Evolutionary conservation across 2,888 invertebrate genomes (phyloP).

Genomic region (Netelia virgata): DNA sequence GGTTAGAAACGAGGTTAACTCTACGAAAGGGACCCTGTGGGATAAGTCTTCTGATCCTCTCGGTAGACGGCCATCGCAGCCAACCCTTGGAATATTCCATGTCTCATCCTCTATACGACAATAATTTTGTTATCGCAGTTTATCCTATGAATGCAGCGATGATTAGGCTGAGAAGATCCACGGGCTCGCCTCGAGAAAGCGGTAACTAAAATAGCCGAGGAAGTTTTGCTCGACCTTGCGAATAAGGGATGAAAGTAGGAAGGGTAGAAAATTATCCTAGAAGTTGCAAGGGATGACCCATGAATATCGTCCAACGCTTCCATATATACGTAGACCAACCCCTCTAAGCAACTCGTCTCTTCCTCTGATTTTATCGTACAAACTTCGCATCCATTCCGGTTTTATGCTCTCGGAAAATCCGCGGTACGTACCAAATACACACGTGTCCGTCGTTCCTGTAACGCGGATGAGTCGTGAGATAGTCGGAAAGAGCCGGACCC

Average conservation of each 20-base stretch:
- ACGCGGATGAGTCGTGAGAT: conserved; percentile 49
- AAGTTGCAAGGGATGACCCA: conserved; percentile 12
- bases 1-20: conserved; percentile 80
- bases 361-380: conserved; percentile 76
- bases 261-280: neutral
- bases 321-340: neutral
- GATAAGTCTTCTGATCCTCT: conserved; percentile 37
- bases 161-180: conserved; percentile 52
- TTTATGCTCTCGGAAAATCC: conserved; percentile 75
- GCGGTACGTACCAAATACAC: conserved; percentile 76
- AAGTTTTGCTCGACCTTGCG: conserved; percentile 7
- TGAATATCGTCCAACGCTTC: conserved; percentile 3
- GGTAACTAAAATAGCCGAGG: conserved; percentile 12
- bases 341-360: conserved; percentile 4
- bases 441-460: conserved; percentile 70
- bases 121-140: conserved; percentile 61
- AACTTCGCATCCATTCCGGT: conserved; percentile 80
- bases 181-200: neutral
- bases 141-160: conserved; percentile 64
- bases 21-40: conserved; percentile 76
- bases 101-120: conserved; percentile 35
- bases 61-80: conserved; percentile 53
- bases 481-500: conserved; percentile 68
- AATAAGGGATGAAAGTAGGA: conserved; percentile 20
- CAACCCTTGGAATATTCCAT: conserved; percentile 43